These are phyloP conservation scores for Rhegmatorhina hoffmannsi DNA, from an alignment of 2,113 vertebrate species.

Conservation along the genomic window DNA sequence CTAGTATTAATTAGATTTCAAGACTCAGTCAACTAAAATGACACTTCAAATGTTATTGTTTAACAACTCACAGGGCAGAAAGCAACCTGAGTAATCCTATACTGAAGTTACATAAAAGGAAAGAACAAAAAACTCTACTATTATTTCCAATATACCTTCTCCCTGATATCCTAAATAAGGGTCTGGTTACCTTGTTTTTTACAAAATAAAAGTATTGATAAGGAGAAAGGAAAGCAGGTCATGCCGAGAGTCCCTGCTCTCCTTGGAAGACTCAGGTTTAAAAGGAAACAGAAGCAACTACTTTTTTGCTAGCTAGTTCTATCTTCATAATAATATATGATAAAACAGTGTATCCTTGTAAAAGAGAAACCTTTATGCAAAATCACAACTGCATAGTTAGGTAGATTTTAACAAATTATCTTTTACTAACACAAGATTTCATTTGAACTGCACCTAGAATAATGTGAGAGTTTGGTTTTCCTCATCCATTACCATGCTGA, in stretches of 20 bases:
- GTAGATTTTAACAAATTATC: not conserved
- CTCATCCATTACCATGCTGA: not conserved
- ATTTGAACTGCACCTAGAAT: not conserved
- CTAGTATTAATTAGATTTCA: not conserved
- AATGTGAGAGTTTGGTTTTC: not conserved
- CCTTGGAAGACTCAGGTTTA: not conserved
- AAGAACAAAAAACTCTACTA: not conserved
- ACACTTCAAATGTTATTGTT: not conserved
- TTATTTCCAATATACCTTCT: not conserved
- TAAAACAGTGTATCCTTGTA: not conserved
- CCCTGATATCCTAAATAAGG: accelerated
- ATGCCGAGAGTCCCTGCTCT: not conserved
- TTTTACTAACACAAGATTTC: not conserved
- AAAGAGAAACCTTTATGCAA: not conserved
- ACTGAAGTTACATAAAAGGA: not conserved
- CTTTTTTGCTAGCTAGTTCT: not conserved
- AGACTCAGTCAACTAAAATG: not conserved
- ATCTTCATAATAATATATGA: not conserved
- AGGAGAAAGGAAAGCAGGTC: not conserved
- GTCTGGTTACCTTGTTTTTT: not conserved
- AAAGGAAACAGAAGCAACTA: not conserved
- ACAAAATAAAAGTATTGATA: not conserved
- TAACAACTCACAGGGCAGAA: not conserved
- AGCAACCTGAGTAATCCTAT: not conserved
- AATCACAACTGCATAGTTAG: not conserved